Conservation (phyloP, 2,888 invertebrate species). For the Cantharis nigra region DNA sequence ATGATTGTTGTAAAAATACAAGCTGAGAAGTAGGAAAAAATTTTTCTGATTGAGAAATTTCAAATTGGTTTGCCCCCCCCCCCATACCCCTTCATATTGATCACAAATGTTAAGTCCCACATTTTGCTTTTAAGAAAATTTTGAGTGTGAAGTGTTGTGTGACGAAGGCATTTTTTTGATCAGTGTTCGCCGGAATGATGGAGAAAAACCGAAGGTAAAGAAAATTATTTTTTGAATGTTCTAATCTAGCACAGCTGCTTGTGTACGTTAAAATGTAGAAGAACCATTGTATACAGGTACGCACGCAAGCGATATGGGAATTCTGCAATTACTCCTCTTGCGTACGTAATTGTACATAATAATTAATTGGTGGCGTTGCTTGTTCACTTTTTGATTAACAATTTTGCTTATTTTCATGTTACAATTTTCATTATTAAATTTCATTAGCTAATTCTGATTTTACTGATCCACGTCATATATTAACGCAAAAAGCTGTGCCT, state of each 20-base stretch:
- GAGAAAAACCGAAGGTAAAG: constrained; percentile 7
- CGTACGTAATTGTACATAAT: neutral
- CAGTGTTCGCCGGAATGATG: neutral
- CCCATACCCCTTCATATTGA: too few species aligned
- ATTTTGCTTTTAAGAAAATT: neutral
- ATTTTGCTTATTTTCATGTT: neutral
- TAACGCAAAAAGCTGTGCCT: neutral
- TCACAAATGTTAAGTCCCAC: too few species aligned
- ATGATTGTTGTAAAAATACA: too few species aligned
- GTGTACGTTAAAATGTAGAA: constrained; percentile 5
- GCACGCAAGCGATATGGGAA: neutral
- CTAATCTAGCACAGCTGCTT: constrained; percentile 10
- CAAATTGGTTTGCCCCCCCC: too few species aligned
- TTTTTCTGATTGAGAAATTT: too few species aligned
- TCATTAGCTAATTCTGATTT: neutral
- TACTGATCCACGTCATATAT: neutral
- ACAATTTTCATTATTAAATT: neutral
- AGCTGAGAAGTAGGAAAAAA: too few species aligned
- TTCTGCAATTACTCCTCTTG: neutral
- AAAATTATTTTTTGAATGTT: constrained; percentile 5
- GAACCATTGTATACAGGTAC: neutral
- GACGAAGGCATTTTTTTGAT: neutral
- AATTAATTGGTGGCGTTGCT: neutral
- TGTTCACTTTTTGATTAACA: neutral
- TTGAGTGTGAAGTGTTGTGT: neutral